Evolutionary conservation across 2,113 vertebrate species (phyloP).

Genomic region (Sminthopsis crassicaudata): DNA sequence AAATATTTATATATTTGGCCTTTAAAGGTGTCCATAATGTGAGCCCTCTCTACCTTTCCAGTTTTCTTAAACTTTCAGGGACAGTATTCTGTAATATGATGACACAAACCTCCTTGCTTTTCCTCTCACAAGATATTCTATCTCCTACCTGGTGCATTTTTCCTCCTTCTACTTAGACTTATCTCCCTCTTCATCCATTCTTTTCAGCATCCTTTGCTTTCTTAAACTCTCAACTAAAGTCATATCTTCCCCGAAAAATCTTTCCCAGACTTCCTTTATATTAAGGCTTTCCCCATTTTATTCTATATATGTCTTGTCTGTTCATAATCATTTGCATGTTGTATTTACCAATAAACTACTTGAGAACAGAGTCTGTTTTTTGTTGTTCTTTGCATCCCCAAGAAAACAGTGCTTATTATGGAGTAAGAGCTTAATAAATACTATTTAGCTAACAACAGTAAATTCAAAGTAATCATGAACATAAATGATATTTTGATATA

Average conservation of each 20-base stretch:
- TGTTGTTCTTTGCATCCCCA: not conserved
- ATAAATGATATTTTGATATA: not conserved
- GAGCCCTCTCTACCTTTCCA: not conserved
- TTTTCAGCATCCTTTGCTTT: not conserved
- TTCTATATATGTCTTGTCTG: not conserved
- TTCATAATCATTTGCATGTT: not conserved
- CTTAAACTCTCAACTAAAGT: not conserved
- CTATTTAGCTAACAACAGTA: not conserved
- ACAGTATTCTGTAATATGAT: not conserved
- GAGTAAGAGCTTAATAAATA: not conserved
- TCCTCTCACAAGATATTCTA: not conserved
- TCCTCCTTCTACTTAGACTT: not conserved
- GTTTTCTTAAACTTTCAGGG: not conserved
- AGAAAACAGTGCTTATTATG: not conserved
- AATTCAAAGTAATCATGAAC: not conserved
- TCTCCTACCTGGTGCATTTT: not conserved
- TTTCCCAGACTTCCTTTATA: not conserved
- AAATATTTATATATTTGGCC: not conserved
- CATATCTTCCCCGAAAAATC: not conserved
- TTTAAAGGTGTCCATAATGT: not conserved
- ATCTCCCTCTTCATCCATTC: not conserved
- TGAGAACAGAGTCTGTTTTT: not conserved
- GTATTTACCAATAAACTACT: not conserved
- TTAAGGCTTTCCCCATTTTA: not conserved
- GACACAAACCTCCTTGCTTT: not conserved